Evolutionary conservation across 2,797 vertebrate genomes (phyloP).

Genomic region (Thaleichthys pacificus): DNA sequence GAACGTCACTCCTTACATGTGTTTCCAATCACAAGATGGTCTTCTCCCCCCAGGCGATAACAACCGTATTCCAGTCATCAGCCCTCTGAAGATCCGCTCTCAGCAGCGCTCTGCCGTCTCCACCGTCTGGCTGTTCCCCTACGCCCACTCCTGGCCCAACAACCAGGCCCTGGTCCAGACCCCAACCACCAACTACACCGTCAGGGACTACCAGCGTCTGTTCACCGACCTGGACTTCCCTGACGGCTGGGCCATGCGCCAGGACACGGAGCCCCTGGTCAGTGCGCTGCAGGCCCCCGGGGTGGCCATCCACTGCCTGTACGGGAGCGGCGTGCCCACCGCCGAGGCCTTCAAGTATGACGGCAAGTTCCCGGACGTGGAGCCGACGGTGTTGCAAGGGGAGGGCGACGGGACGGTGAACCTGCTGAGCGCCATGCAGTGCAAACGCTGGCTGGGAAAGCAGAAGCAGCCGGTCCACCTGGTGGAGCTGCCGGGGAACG

Average conservation of each 20-base stretch:
- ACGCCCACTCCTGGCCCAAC: conserved; percentile 85
- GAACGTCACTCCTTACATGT: not conserved
- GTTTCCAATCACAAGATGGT: not conserved
- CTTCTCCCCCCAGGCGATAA: conserved; percentile 83
- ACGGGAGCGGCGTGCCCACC: conserved; percentile 84
- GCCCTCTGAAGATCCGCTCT: conserved; percentile 87
- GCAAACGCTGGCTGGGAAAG: conserved; percentile 77
- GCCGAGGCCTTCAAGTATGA: conserved; percentile 85
- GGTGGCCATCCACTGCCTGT: conserved; percentile 88
- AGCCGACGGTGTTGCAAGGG: conserved; percentile 80
- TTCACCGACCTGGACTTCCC: conserved; percentile 85
- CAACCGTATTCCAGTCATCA: conserved; percentile 91
- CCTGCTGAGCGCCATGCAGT: conserved; percentile 83
- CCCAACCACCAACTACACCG: conserved; percentile 85
- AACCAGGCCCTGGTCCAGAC: conserved; percentile 87
- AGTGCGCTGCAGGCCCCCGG: conserved; percentile 77
- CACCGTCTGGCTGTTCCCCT: conserved; percentile 92
- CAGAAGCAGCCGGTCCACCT: conserved; percentile 83
- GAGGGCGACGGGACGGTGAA: conserved; percentile 95
- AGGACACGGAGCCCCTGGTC: conserved; percentile 86
- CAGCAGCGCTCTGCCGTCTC: conserved; percentile 93
- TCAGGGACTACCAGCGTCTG: conserved; percentile 83
- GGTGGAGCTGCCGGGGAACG: conserved; percentile 81
- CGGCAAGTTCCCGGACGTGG: conserved; percentile 85
- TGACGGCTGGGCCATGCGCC: conserved; percentile 92